A percentile compares a stretch with the other conserved stretches of the same genome.
Evolutionary conservation across 2,888 invertebrate species (phyloP).

Genomic region (Tethea ocularis): DNA sequence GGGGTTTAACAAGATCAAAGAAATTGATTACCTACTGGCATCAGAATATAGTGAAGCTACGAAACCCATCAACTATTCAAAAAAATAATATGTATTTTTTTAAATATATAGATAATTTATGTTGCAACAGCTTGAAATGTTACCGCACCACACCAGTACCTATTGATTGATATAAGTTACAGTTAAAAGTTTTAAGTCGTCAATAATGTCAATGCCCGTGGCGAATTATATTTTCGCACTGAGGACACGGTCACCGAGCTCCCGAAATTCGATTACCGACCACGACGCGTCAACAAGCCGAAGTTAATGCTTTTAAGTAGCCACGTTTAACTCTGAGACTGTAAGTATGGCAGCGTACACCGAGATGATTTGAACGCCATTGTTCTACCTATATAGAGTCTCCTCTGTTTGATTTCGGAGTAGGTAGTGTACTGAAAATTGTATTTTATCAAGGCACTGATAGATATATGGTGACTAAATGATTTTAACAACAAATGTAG

Average conservation of each 20-base stretch:
- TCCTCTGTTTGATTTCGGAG: conserved; percentile 45
- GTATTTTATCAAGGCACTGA: no score
- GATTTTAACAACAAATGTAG: background rate
- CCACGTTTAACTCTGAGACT: conserved; percentile 31
- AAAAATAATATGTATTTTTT: background rate
- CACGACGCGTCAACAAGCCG: conserved; percentile 78
- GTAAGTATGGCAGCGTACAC: conserved; percentile 49
- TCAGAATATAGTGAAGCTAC: background rate
- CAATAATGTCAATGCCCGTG: conserved; percentile 51
- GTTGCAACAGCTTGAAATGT: background rate
- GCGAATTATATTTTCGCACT: conserved; percentile 60
- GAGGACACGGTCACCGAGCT: conserved; percentile 54
- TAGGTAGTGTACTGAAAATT: no score
- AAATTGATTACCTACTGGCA: background rate
- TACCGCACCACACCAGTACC: background rate
- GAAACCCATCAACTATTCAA: background rate
- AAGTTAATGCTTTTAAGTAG: conserved; percentile 78
- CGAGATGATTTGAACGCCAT: conserved; percentile 59
- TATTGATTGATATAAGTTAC: conserved; percentile 13
- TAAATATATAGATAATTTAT: background rate
- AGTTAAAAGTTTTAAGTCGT: conserved; percentile 27
- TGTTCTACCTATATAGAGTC: conserved; percentile 63
- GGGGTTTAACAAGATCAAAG: background rate
- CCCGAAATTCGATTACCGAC: conserved; percentile 74
- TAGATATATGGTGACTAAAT: background rate